These are phyloP conservation scores for Verasper variegatus DNA, from an alignment of 2,113 vertebrate genomes.

Conservation along the genomic window DNA sequence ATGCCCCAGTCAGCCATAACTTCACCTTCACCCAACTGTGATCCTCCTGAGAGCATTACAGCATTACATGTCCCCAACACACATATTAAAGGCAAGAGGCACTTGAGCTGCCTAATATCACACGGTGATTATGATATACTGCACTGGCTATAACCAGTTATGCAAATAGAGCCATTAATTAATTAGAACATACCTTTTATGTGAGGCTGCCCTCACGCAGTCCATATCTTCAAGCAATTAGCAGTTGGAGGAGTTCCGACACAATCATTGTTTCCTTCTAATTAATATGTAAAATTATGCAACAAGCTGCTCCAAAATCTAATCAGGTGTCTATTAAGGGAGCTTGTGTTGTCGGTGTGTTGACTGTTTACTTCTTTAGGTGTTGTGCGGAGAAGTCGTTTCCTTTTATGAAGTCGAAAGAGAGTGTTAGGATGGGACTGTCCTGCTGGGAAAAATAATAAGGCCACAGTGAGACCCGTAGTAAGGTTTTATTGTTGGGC, in stretches of 20 bases:
- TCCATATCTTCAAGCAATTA: constrained; percentile 38
- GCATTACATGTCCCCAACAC: constrained; percentile 6
- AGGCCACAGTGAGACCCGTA: neutral
- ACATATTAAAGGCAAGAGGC: constrained; percentile 16
- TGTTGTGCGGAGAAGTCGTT: neutral
- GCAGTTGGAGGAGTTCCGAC: neutral
- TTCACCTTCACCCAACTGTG: constrained; percentile 27
- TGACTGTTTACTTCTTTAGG: neutral
- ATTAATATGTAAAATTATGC: constrained; percentile 38
- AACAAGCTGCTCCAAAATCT: constrained; percentile 14
- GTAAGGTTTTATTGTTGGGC: neutral
- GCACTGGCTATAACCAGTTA: constrained; percentile 18
- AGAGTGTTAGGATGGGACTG: neutral
- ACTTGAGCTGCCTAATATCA: constrained; percentile 37
- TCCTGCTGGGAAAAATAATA: neutral
- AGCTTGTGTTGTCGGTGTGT: neutral
- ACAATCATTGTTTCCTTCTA: constrained; percentile 2
- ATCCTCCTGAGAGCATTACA: constrained; percentile 22
- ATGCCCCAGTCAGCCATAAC: neutral
- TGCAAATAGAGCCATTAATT: constrained; percentile 32
- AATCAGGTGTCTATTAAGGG: constrained; percentile 32
- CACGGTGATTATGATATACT: constrained; percentile 32
- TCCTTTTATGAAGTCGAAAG: neutral
- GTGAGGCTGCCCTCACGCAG: constrained; percentile 9
- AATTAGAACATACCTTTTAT: constrained; percentile 13